Evolutionary conservation across 2,797 vertebrate genomes (phyloP), one percentile per base, ranked within the genome.

Genomic region (Amniataba percoides): DNA sequence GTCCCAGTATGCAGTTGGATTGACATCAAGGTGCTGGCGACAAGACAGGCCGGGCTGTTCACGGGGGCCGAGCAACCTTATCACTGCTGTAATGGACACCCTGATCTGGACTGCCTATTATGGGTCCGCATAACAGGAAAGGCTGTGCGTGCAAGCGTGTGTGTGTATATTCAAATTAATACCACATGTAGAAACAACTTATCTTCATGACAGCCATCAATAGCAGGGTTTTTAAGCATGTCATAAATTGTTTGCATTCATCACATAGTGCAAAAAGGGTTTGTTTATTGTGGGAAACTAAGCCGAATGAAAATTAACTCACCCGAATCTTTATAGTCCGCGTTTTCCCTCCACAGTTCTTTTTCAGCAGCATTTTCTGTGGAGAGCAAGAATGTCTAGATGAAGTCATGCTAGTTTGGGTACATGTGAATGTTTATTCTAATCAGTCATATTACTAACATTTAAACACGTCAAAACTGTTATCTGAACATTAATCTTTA

Each of bases 361-460:
- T 98, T 90, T 96, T 97, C 74, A 97, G 94, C 80, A 98, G 95
- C 97, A 97, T 98, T 94, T 97, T 97, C 96, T 98, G 95, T 81
- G 94, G 89, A 83, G 72, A 91, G 90, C 87, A 83, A 89, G 48
- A 87, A 87, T n/a, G 23, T 56, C 11, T 57, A 62, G 11, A 45
- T 42, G 19, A 42, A 46, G 25, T 19, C 46, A 49, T 21, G 21
- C 36, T 8, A 18, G 18, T 11, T 49, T 11, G 31, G 21, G 48
- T 51, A n/a, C 45, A 40, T 51, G 45, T 66, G 34, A 48, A 57
- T 43, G 12, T 21, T 59, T 12, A 53, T 27, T 61, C 21, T 36
- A 60, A 67, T 43, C 6, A 19, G 43, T 25, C 15, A 8, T 23
- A 25, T 64, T 51, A 64, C 42, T 48, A n/a, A 19, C 21, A 67